Conservation (phyloP, 2,113 vertebrate genomes). For the Hippocampus comes region DNA sequence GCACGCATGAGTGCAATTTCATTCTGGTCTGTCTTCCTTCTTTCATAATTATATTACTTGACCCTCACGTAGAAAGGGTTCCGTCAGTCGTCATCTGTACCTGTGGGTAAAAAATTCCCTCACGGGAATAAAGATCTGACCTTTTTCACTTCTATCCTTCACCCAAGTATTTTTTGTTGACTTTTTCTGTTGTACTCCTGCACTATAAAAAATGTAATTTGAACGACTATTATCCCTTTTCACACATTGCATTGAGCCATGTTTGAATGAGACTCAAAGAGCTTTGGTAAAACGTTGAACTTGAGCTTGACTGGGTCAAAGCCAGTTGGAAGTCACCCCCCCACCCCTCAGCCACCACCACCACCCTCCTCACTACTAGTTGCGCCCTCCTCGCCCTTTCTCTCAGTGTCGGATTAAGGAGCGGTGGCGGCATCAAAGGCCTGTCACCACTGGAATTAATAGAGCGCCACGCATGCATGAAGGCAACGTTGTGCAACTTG, state of each 20-base stretch:
- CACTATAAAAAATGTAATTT: not conserved
- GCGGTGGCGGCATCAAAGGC: conserved; percentile 58
- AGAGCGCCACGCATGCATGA: conserved; percentile 60
- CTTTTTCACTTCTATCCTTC: not conserved
- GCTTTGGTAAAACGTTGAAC: conserved; percentile 27
- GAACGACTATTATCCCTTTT: not conserved
- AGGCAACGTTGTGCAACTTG: conserved; percentile 59
- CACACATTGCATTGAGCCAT: not conserved
- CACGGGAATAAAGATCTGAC: not conserved
- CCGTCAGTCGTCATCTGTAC: no score
- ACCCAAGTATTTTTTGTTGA: not conserved
- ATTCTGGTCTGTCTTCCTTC: not conserved
- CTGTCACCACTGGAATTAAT: conserved; percentile 70
- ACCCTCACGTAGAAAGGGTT: not conserved
- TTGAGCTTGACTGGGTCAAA: conserved; percentile 30
- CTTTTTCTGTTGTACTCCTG: not conserved
- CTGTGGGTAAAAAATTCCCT: not conserved
- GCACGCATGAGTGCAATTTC: not conserved
- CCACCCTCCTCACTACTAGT: not conserved
- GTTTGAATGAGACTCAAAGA: conserved; percentile 6
- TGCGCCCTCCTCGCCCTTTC: conserved; percentile 7
- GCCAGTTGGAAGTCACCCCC: conserved; percentile 7
- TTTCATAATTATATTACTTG: not conserved
- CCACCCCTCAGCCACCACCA: not conserved
- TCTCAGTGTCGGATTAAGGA: conserved; percentile 57